phyloP scores from a whole-genome alignment of 1,140 invertebrate species.

The Lasaia peninsularis region DNA sequence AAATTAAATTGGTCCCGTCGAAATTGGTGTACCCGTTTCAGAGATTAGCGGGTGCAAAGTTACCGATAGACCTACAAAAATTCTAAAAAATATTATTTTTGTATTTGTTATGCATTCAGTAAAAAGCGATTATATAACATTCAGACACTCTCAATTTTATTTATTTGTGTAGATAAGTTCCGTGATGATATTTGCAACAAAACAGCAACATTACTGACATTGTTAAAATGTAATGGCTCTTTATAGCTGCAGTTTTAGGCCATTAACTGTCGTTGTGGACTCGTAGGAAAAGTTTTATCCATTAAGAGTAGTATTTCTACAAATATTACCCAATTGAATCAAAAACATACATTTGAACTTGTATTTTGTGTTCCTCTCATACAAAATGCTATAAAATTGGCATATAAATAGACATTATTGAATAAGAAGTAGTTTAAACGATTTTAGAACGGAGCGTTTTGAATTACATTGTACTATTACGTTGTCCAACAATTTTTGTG shows the following conservation, averaged over 20 bases:
- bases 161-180: too few relatives aligned
- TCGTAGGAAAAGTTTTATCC: not conserved
- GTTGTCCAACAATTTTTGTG: not conserved
- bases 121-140: too few relatives aligned
- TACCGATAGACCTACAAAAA: too few relatives aligned
- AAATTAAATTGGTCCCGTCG: too few relatives aligned
- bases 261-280: slow-evolving; percentile 2
- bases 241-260: not conserved
- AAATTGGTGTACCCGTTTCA: too few relatives aligned
- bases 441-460: not conserved
- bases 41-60: too few relatives aligned
- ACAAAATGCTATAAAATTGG: slow-evolving; percentile 1
- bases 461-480: not conserved
- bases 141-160: too few relatives aligned
- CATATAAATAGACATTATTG: slow-evolving; percentile 2
- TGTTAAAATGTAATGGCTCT: not conserved
- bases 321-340: slow-evolving; percentile 8
- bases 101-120: too few relatives aligned
- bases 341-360: not conserved
- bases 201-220: not conserved
- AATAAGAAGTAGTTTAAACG: not conserved
- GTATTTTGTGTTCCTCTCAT: not conserved
- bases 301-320: not conserved
- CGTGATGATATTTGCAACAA: too few relatives aligned
- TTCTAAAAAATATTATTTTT: too few relatives aligned